These are phyloP conservation scores for Drosophila flavopinicola DNA, from an alignment of 2,888 invertebrate genomes.

Conservation along the genomic window DNA sequence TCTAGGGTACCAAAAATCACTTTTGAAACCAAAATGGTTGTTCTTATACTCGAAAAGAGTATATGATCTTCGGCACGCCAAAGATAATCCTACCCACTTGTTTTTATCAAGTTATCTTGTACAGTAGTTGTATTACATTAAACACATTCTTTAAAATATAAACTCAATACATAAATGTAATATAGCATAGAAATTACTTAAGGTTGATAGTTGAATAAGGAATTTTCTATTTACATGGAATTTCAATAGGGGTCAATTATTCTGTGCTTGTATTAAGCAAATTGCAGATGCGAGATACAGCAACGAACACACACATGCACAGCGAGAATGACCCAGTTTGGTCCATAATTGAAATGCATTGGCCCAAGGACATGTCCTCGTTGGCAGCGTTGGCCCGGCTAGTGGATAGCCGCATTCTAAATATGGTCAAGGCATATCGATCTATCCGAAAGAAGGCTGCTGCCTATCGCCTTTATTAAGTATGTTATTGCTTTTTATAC, in stretches of 20 bases:
- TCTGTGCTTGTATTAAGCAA: constrained; percentile 13
- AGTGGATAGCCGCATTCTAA: constrained; percentile 43
- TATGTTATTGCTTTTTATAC: not conserved
- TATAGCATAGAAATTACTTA: not conserved
- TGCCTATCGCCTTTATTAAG: constrained; percentile 7
- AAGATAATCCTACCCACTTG: no score
- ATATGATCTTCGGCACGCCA: no score
- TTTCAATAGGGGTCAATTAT: constrained; percentile 30
- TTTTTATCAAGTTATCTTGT: no score
- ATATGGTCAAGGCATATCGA: constrained; percentile 59
- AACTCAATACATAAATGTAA: no score
- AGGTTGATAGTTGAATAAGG: no score
- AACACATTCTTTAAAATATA: no score
- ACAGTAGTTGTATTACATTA: no score
- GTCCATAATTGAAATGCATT: constrained; percentile 55
- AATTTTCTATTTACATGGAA: constrained; percentile 4
- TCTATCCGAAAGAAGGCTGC: constrained; percentile 11
- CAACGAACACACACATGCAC: constrained; percentile 1
- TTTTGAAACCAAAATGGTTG: no score
- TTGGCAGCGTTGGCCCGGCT: constrained; percentile 26
- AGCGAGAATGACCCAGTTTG: constrained; percentile 59
- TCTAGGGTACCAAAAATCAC: no score
- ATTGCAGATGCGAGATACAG: constrained; percentile 17
- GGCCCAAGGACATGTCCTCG: constrained; percentile 68
- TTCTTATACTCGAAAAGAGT: no score